Conservation (phyloP, 2,797 vertebrate genomes). For the Halcyon chelicuti region DNA sequence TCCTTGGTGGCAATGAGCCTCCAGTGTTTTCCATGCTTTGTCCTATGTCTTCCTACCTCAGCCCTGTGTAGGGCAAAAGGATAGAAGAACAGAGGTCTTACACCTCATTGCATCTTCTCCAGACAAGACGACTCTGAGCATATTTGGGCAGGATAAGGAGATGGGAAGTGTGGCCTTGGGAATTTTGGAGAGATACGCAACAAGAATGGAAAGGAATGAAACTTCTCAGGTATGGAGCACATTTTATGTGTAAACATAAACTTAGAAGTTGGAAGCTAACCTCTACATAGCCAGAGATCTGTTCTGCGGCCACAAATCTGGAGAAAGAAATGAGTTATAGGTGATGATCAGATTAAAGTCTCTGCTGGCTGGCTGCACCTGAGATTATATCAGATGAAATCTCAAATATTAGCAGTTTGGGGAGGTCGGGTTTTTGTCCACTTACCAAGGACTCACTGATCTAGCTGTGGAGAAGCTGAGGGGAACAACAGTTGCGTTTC, state of each 20-base stretch:
- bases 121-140: background rate
- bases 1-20: background rate
- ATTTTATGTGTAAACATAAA: background rate
- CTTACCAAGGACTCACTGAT: background rate
- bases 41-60: background rate
- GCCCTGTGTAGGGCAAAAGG: background rate
- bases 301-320: background rate
- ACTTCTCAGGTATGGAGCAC: background rate
- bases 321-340: background rate
- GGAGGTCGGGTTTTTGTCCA: background rate
- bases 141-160: background rate
- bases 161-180: background rate
- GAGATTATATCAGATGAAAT: background rate
- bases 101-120: background rate
- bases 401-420: background rate
- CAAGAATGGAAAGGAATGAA: background rate
- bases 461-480: fast-evolving
- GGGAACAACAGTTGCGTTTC: background rate
- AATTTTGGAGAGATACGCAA: background rate
- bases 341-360: background rate
- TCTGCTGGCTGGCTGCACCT: background rate
- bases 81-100: background rate
- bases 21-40: background rate
- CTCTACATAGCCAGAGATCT: fast-evolving
- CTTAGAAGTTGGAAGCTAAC: background rate